Base-by-base conservation (phyloP, 2,797 vertebrate genomes). In the Pantherophis alleghaniensis region DNA sequence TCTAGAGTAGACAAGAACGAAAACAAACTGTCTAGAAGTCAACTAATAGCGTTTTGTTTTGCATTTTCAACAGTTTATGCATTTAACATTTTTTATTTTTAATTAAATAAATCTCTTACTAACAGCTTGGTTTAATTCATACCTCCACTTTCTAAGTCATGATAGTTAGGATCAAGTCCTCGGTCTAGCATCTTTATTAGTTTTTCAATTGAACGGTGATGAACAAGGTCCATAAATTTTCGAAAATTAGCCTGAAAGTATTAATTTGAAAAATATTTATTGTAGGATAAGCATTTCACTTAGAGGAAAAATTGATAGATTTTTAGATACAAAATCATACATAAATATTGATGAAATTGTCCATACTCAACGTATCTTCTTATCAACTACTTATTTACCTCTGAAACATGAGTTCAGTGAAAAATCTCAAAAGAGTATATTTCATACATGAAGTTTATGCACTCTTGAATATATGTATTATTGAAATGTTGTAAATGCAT, bases 141-240 rank as follows among this genome's bases (percentile, higher is more conserved):
- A 99, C 99, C 99, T 94, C 99, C 99, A 0, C 97, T 99, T 51
- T 99, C 99, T 2, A 98, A 92, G 95, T 99, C 99, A 0, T 99
- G 99, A 96, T 99, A 99, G 95, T 99, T 99, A 13, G 99, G 99
- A 93, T 99, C 99, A 86, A 99, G 97, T 92, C 99, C 99, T 95
- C 98, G 98, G 86, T 99, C 99, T 97, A 99, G 92, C 98, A 99
- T 96, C 97, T 98, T 99, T 1, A 96, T 95, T 74, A 99, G 96
- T 96, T 99, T 99, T 95, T 99, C 99, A 96, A 98, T 97, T 32
- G 98, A 98, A 28, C 97, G 97, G 9, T 99, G 98, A 87, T 99
- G 99, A 86, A 99, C 95, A 37, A 98, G 97, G 93, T 99, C 99
- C 98, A 99, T 98, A 95, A 98, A 99, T 96, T 98, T 99, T 96